These are phyloP conservation scores for Coleophora deauratella DNA, from an alignment of 2,888 invertebrate species.

Conservation along the genomic window DNA sequence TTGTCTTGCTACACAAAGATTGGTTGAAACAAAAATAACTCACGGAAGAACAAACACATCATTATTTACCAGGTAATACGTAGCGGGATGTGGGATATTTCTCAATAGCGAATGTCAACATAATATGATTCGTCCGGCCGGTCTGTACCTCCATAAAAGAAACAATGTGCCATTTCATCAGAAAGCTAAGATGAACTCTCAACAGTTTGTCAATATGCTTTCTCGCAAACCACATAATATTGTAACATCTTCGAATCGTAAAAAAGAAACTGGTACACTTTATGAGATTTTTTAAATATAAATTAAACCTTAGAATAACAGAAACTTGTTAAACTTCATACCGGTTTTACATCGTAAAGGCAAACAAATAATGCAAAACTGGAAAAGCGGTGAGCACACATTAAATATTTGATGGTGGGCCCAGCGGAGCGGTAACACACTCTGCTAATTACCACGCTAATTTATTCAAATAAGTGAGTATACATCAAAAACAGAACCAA, in stretches of 20 bases:
- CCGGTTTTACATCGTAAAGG: no score
- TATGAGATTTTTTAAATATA: no score
- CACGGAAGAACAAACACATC: neutral
- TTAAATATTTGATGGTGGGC: constrained; percentile 10
- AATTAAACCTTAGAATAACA: no score
- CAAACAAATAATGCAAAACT: no score
- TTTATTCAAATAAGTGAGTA: no score
- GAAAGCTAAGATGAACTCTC: constrained; percentile 34
- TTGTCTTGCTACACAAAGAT: neutral
- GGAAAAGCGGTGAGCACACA: neutral
- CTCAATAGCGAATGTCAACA: constrained; percentile 17
- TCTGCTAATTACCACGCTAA: no score
- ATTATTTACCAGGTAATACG: neutral
- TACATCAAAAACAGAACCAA: no score
- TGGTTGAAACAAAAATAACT: neutral
- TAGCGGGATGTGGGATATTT: constrained; percentile 9
- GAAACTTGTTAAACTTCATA: no score
- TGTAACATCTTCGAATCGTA: no score
- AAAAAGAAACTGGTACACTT: no score
- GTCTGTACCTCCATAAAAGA: constrained; percentile 26
- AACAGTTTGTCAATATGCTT: constrained; percentile 32
- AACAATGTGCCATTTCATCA: constrained; percentile 34
- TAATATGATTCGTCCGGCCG: constrained; percentile 9
- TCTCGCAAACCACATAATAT: constrained; percentile 14
- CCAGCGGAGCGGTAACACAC: constrained; percentile 16